Evolutionary conservation across 2,888 invertebrate species (phyloP).

Genomic region (Pocota personata): DNA sequence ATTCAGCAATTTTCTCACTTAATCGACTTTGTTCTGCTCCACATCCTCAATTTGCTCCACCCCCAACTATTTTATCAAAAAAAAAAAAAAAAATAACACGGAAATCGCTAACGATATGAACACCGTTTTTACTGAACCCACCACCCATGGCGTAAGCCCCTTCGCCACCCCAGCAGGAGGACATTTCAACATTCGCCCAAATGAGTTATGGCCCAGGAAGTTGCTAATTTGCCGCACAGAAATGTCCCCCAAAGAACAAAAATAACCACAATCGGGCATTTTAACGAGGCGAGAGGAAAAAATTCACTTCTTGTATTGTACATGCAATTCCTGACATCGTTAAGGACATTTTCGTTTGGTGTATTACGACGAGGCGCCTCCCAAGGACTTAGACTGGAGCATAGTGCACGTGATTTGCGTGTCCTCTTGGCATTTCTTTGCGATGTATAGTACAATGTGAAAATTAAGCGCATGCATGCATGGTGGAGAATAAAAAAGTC

Average conservation of each 20-base stretch:
- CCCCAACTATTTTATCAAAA: slow-evolving; percentile 1
- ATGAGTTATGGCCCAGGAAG: slow-evolving; percentile 62
- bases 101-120: slow-evolving; percentile 37
- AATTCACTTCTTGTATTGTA: slow-evolving; percentile 14
- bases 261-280: slow-evolving; percentile 14
- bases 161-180: neutral
- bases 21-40: slow-evolving; percentile 30
- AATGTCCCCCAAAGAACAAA: slow-evolving; percentile 15
- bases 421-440: slow-evolving; percentile 53
- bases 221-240: slow-evolving; percentile 68
- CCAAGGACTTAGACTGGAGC: slow-evolving; percentile 35
- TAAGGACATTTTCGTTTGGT: slow-evolving; percentile 55
- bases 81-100: slow-evolving; percentile 20
- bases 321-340: slow-evolving; percentile 66
- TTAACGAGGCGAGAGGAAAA: slow-evolving; percentile 41
- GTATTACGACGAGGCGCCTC: slow-evolving; percentile 23
- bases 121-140: slow-evolving; percentile 10
- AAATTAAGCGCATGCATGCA: slow-evolving; percentile 58
- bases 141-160: slow-evolving; percentile 16
- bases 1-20: slow-evolving; percentile 34
- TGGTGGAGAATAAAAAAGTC: slow-evolving; percentile 7
- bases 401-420: slow-evolving; percentile 45
- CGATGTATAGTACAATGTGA: neutral
- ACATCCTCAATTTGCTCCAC: slow-evolving; percentile 22
- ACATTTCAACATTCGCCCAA: slow-evolving; percentile 59